Conservation (phyloP, 35 echinoderm and acorn worm species). For the Heliocidaris erythrogramma region DNA sequence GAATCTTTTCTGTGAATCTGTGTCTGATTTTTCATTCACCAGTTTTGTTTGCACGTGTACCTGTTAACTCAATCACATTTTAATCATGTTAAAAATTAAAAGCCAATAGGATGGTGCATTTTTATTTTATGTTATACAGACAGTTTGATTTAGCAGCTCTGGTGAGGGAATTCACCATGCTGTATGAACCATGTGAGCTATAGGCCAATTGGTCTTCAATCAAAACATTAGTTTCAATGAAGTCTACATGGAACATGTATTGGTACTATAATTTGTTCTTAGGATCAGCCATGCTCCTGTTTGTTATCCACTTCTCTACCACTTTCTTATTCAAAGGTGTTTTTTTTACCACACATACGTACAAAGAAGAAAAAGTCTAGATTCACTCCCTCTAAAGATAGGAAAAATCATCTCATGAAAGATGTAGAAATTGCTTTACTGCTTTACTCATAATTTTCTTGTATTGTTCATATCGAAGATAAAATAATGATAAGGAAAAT, state of each 20-base stretch:
- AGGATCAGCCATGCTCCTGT: not conserved
- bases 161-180: too few relatives aligned
- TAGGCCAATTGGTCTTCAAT: too few relatives aligned
- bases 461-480: not conserved
- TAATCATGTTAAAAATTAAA: too few relatives aligned
- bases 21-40: too few relatives aligned
- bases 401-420: not conserved
- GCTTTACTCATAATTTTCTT: not conserved
- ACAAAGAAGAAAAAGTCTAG: not conserved
- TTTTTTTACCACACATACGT: not conserved
- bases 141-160: too few relatives aligned
- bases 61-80: too few relatives aligned
- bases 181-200: too few relatives aligned
- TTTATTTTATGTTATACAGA: too few relatives aligned
- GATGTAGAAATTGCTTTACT: not conserved
- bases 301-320: not conserved
- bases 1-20: too few relatives aligned
- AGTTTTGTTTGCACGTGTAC: too few relatives aligned
- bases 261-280: not conserved
- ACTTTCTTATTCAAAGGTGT: not conserved
- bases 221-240: not conserved
- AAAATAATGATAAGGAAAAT: not conserved
- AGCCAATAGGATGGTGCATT: too few relatives aligned
- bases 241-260: not conserved
- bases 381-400: not conserved